A percentile compares a stretch with the other conserved stretches of the same genome.
Conservation (phyloP, 92 coral and sea anemone species). For the Epizoanthus ramosus region DNA sequence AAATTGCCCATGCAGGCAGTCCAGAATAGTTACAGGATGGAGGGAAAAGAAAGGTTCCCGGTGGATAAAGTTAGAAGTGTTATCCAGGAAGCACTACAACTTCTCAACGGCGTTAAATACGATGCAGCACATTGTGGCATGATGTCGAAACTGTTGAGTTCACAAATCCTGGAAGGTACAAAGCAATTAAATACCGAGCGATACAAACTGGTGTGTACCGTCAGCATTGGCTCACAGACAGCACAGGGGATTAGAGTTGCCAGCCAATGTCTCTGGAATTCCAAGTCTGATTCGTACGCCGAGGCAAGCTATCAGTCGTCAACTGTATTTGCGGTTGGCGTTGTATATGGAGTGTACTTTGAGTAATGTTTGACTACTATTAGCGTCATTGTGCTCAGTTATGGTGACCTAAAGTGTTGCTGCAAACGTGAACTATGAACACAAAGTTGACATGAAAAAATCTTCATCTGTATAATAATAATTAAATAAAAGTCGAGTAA, state of each 20-base stretch:
- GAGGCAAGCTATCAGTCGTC: slow-evolving; percentile 49
- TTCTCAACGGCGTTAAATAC: slow-evolving; percentile 35
- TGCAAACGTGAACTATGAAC: too few relatives aligned
- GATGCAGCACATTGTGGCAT: slow-evolving; percentile 32
- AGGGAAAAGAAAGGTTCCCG: slow-evolving; percentile 68
- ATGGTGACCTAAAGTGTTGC: too few relatives aligned
- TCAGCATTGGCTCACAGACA: slow-evolving; percentile 62
- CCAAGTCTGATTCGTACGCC: slow-evolving; percentile 53
- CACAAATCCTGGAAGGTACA: slow-evolving; percentile 51
- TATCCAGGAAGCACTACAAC: slow-evolving; percentile 55
- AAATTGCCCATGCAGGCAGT: background rate
- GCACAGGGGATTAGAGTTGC: slow-evolving; percentile 58
- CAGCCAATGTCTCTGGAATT: slow-evolving; percentile 71
- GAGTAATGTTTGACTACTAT: slow-evolving; percentile 25
- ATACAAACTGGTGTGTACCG: slow-evolving; percentile 66
- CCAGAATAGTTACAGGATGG: slow-evolving; percentile 78
- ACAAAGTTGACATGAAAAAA: too few relatives aligned
- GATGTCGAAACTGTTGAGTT: slow-evolving; percentile 58
- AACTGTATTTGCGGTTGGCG: slow-evolving; percentile 63
- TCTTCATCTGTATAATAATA: too few relatives aligned
- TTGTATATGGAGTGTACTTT: slow-evolving; percentile 68
- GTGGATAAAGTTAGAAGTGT: slow-evolving; percentile 57
- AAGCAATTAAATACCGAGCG: slow-evolving; percentile 62
- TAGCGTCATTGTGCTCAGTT: too few relatives aligned
- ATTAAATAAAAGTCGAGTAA: too few relatives aligned